A percentile compares a stretch with the other conserved stretches of the same genome.
Evolutionary conservation across 2,797 vertebrate species (phyloP).

Genomic region (Lophotriccus pileatus): DNA sequence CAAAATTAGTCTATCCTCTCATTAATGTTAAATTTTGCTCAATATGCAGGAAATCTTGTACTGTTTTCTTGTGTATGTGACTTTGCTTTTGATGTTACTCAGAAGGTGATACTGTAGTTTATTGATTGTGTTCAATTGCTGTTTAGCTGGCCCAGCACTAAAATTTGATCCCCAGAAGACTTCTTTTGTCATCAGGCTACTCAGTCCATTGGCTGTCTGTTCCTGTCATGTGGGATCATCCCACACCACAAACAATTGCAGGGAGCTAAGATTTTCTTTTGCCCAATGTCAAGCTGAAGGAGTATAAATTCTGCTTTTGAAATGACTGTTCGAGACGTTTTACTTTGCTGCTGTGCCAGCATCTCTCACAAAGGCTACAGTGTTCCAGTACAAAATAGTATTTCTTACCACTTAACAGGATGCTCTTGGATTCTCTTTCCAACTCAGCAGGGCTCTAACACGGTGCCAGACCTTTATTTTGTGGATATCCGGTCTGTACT

Average conservation of each 20-base stretch:
- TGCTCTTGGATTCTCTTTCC: constrained; percentile 53
- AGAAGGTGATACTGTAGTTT: not conserved
- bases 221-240: not conserved
- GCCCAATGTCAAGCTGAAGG: constrained; percentile 18
- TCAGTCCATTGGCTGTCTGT: not conserved
- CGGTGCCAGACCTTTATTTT: constrained; percentile 15
- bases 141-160: not conserved
- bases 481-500: constrained; percentile 24
- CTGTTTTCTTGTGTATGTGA: not conserved
- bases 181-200: not conserved
- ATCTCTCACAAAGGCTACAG: constrained; percentile 49
- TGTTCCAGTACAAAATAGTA: constrained; percentile 51
- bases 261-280: constrained; percentile 11
- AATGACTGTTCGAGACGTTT: constrained; percentile 4
- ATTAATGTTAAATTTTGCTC: not conserved
- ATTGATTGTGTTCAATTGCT: not conserved
- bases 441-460: constrained; percentile 13
- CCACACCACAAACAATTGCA: not conserved
- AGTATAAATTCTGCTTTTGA: constrained; percentile 63
- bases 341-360: constrained; percentile 50
- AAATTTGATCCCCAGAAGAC: not conserved
- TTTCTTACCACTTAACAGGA: constrained; percentile 59
- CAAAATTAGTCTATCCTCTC: not conserved
- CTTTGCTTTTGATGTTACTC: not conserved
- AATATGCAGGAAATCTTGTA: not conserved